Conservation (phyloP, 2,888 invertebrate species). For the Agrochola litura region DNA sequence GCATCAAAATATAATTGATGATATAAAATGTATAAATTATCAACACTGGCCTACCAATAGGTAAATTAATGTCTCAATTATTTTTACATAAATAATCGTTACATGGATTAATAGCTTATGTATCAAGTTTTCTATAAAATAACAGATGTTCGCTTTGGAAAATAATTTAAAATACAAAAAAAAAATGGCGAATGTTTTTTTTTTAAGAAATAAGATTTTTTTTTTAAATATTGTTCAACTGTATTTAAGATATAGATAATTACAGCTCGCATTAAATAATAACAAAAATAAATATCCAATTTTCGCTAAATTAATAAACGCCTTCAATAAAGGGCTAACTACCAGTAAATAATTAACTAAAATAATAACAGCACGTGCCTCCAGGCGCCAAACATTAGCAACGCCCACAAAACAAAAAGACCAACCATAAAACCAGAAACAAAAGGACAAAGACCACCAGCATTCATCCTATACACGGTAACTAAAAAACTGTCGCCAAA, state of each 20-base stretch:
- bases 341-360: slow-evolving; percentile 28
- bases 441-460: slow-evolving; percentile 55
- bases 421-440: slow-evolving; percentile 28
- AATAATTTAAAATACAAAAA: no score
- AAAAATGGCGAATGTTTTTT: no score
- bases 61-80: slow-evolving; percentile 59
- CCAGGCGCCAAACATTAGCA: slow-evolving; percentile 48
- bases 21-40: slow-evolving; percentile 54
- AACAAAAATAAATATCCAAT: neutral
- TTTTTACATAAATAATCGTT: slow-evolving; percentile 72
- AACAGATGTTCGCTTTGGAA: slow-evolving; percentile 8
- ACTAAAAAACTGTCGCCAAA: slow-evolving; percentile 67
- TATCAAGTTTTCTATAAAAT: slow-evolving; percentile 30
- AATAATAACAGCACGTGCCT: slow-evolving; percentile 54
- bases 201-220: no score
- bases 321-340: slow-evolving; percentile 8
- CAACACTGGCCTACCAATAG: slow-evolving; percentile 20
- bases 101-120: slow-evolving; percentile 46
- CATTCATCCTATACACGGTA: slow-evolving; percentile 44
- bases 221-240: no score
- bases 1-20: slow-evolving; percentile 48
- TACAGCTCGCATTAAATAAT: neutral
- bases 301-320: slow-evolving; percentile 14
- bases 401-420: slow-evolving; percentile 49
- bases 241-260: neutral